Percentiles rank a stretch among this genome's conserved stretches.
Conservation (phyloP, 2,888 invertebrate genomes). For the Hyles lineata region DNA sequence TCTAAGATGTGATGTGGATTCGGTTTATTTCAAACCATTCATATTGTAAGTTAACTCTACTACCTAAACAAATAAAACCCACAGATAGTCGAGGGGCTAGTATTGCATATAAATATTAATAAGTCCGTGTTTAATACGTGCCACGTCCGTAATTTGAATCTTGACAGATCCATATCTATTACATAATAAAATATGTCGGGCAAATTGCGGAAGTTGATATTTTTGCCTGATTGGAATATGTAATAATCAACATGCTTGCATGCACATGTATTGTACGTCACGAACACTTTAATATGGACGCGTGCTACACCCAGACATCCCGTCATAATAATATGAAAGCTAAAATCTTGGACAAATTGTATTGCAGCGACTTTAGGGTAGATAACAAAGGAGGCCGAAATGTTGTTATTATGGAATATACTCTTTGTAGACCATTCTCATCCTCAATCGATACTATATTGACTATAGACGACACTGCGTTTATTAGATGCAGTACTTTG, state of each 20-base stretch:
- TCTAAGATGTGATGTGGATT: too few species aligned
- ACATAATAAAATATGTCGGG: constrained; percentile 23
- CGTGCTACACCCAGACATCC: not conserved
- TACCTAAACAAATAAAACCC: not conserved
- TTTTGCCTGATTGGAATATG: constrained; percentile 24
- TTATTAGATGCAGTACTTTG: too few species aligned
- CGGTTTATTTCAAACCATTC: not conserved
- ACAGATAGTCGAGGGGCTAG: not conserved
- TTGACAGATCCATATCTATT: constrained; percentile 26
- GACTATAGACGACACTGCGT: too few species aligned
- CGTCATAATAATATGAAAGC: not conserved
- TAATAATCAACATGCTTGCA: constrained; percentile 27
- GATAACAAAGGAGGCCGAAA: too few species aligned
- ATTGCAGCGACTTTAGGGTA: too few species aligned
- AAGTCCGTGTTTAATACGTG: constrained; percentile 17
- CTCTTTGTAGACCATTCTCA: too few species aligned
- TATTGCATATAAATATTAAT: constrained; percentile 17
- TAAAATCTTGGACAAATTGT: not conserved
- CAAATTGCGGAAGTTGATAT: constrained; percentile 26
- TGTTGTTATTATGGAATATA: too few species aligned
- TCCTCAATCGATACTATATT: too few species aligned
- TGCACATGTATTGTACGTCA: not conserved
- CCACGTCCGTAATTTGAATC: constrained; percentile 27
- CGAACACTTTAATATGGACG: not conserved
- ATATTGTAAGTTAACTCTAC: not conserved